Evolutionary conservation across 2,797 vertebrate genomes (phyloP), one percentile per base, ranked within the genome.

Genomic region (Mionectes olivaceus): DNA sequence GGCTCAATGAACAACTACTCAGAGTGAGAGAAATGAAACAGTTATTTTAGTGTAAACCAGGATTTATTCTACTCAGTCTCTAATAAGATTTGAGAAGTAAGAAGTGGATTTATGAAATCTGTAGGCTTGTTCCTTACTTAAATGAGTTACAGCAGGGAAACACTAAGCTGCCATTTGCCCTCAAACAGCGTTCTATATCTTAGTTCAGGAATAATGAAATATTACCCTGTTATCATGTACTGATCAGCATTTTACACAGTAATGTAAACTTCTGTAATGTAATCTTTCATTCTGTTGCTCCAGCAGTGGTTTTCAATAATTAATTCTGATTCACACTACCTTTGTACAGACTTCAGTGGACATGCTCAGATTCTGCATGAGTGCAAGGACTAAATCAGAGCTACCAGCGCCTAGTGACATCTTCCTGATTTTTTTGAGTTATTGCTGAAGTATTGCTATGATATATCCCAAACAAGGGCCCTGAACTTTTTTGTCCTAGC

Each of bases 11-110:
- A 27, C 22, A 35, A 14, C 41, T 75, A 10, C 49, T 60, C 41
- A 71, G 27, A 80, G 61, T 18, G 60, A 56, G 19, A 33, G 57
- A 91, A 92, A 80, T 25, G 4, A 83, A 93, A 44, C 27, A 25
- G 68, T 80, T 89, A 71, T 87, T 87, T 74, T 44, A 53, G 16
- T 69, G 46, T 65, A 94, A 93, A 95, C 43, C 71, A 65, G 81
- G 90, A 85, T 90, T 95, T 87, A 71, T 92, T 80, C 68, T 85
- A 32, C 73, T 93, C 71, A 87, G 37, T 53, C 49, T 57, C 30
- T 90, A 97, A 94, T 55, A 89, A 69, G 90, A 92, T 96, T 95
- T 85, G 68, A 60, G 49, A 77, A 92, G 57, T 27, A 89, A 95
- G 86, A 90, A 73, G 55, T 77, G 68, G 75, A 88, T 96, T 95